Evolutionary conservation across 2,113 vertebrate genomes (phyloP).

Genomic region (Turdus rufiventris): DNA sequence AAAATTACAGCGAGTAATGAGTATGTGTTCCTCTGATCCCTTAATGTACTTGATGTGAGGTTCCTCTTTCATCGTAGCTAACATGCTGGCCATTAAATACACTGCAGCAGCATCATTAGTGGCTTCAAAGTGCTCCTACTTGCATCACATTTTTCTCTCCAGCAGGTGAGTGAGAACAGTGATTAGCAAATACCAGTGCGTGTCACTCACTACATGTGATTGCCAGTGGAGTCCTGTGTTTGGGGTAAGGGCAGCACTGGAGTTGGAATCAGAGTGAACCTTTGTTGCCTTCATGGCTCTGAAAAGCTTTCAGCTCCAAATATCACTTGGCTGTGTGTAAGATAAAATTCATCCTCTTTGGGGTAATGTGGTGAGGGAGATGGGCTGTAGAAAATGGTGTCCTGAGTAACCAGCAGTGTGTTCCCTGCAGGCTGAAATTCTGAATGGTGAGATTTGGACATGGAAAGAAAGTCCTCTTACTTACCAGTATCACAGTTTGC

Average conservation of each 20-base stretch:
- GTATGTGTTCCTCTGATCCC: constrained; percentile 61
- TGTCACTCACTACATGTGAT: not conserved
- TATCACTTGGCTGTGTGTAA: not conserved
- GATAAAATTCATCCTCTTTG: not conserved
- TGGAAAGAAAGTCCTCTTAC: not conserved
- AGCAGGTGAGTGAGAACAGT: constrained; percentile 29
- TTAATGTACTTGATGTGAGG: constrained; percentile 62
- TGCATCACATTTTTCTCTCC: constrained; percentile 46
- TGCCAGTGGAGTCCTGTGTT: not conserved
- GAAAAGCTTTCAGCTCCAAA: not conserved
- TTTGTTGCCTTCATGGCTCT: not conserved
- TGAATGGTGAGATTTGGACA: not conserved
- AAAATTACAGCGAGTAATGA: constrained; percentile 62
- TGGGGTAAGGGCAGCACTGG: not conserved
- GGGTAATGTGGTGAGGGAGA: not conserved
- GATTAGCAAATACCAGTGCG: constrained; percentile 16
- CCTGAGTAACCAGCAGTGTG: too few species aligned
- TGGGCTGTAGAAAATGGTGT: not conserved
- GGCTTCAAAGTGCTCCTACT: constrained; percentile 57
- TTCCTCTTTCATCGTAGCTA: constrained; percentile 61
- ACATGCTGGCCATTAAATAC: constrained; percentile 57
- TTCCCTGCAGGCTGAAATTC: not conserved
- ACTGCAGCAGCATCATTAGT: constrained; percentile 56
- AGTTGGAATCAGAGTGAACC: not conserved
- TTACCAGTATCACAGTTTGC: not conserved